Evolutionary conservation across 2,888 invertebrate genomes (phyloP).

Genomic region (Parasteatoda lunata): DNA sequence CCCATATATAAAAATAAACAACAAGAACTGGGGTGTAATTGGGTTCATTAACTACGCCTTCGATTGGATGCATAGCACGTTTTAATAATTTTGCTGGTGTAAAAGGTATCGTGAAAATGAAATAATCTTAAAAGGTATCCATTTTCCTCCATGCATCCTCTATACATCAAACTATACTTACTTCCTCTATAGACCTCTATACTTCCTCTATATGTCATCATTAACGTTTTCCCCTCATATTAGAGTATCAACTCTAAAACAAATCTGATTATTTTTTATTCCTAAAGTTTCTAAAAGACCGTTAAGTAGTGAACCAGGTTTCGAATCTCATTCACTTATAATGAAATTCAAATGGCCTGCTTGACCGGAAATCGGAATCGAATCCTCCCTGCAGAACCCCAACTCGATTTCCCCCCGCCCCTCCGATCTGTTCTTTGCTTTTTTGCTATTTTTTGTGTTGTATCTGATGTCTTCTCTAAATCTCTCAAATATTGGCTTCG

Average conservation of each 20-base stretch:
- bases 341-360: conserved; percentile 66
- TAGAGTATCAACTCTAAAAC: neutral
- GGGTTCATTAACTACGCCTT: too few relatives aligned
- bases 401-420: neutral
- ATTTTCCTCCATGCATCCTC: too few relatives aligned
- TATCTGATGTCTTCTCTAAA: conserved; percentile 40
- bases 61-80: too few relatives aligned
- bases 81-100: too few relatives aligned
- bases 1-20: too few relatives aligned
- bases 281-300: too few relatives aligned
- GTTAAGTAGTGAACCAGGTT: neutral
- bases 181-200: too few relatives aligned
- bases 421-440: neutral
- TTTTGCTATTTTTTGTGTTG: neutral
- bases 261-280: too few relatives aligned
- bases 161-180: too few relatives aligned
- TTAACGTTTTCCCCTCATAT: neutral
- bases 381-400: conserved; percentile 43
- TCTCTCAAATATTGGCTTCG: conserved; percentile 64
- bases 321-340: conserved; percentile 33
- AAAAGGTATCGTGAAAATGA: too few relatives aligned
- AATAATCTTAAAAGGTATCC: too few relatives aligned
- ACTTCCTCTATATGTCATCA: neutral
- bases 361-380: conserved; percentile 62
- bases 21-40: too few relatives aligned